Conservation (phyloP, 2,888 invertebrate genomes). For the Agonopterix arenella region DNA sequence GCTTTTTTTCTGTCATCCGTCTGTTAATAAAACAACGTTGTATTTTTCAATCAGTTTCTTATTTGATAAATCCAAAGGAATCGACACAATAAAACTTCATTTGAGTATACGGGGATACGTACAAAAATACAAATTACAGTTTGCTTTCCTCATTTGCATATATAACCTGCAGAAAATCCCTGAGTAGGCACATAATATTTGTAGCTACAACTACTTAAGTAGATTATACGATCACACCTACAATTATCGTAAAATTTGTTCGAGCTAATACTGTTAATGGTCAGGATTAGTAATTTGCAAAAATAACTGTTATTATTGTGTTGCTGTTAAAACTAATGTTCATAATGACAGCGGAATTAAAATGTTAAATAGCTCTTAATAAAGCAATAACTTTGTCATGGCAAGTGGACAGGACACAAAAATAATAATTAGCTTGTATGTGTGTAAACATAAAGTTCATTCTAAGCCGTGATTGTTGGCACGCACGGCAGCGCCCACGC, state of each 20-base stretch:
- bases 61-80: too few relatives aligned
- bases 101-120: constrained; percentile 24
- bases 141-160: constrained; percentile 26
- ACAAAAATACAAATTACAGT: constrained; percentile 24
- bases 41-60: too few relatives aligned
- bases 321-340: constrained; percentile 5
- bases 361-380: constrained; percentile 38
- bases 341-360: constrained; percentile 13
- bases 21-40: too few relatives aligned
- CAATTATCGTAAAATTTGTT: constrained; percentile 10
- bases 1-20: too few relatives aligned
- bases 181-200: constrained; percentile 9
- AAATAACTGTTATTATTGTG: neutral
- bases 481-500: constrained; percentile 40
- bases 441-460: constrained; percentile 58
- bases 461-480: constrained; percentile 53
- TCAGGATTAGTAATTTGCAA: constrained; percentile 1
- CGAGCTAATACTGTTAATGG: constrained; percentile 5
- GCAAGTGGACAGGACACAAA: constrained; percentile 42
- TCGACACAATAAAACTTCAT: too few relatives aligned
- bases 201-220: constrained; percentile 6
- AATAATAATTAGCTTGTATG: constrained; percentile 53
- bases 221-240: constrained; percentile 4
- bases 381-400: constrained; percentile 45
- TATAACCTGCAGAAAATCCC: constrained; percentile 14